Evolutionary conservation across 2,888 invertebrate genomes (phyloP).

Genomic region (Acheta domesticus): DNA sequence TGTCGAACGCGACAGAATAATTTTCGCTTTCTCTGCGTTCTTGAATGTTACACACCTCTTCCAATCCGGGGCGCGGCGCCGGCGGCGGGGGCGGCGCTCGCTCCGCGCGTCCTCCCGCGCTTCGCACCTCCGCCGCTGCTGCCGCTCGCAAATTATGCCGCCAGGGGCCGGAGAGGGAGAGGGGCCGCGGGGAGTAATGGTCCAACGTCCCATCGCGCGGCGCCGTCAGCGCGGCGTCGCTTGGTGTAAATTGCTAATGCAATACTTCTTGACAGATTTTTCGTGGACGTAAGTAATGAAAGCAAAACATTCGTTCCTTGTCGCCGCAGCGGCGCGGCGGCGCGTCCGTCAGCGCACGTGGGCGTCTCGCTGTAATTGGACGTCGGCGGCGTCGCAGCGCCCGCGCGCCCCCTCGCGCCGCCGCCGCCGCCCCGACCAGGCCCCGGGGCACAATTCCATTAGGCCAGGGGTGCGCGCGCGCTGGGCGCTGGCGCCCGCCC

Average conservation of each 20-base stretch:
- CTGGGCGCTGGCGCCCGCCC: not conserved
- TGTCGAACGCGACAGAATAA: constrained; percentile 18
- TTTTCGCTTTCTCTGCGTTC: constrained; percentile 9
- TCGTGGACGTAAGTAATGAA: not conserved
- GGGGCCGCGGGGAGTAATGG: not conserved
- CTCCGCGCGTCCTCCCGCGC: not conserved
- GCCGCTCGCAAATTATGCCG: not conserved
- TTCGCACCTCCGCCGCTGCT: not conserved
- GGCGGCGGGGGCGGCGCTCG: too few species aligned
- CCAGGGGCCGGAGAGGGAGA: not conserved
- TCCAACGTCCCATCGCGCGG: too few species aligned
- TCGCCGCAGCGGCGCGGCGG: not conserved
- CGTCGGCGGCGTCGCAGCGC: not conserved
- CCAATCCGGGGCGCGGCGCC: not conserved
- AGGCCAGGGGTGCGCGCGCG: not conserved
- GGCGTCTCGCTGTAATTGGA: not conserved
- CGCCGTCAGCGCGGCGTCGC: not conserved
- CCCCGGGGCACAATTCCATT: not conserved
- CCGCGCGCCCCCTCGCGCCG: not conserved
- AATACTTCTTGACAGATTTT: constrained; percentile 18
- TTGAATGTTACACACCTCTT: constrained; percentile 1
- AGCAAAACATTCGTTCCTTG: not conserved
- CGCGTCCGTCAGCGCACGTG: not conserved
- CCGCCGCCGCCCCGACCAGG: not conserved
- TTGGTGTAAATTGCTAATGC: not conserved